Percentiles rank a stretch among this genome's conserved stretches.
Evolutionary conservation across 2,113 vertebrate genomes (phyloP).

Genomic region (Archocentrus centrarchus): DNA sequence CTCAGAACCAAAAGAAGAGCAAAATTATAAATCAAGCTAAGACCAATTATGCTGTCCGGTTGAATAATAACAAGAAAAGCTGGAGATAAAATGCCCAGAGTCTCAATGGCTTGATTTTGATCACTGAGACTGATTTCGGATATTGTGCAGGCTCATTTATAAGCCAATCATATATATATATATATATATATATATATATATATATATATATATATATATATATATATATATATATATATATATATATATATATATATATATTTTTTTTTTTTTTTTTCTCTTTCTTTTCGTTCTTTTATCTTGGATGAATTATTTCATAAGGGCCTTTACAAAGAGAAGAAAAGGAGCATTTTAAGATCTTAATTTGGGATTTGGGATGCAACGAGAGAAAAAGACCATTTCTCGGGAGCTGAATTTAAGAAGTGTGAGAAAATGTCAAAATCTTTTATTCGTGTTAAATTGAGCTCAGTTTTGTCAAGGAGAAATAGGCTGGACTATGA

Average conservation of each 20-base stretch:
- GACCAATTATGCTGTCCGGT: conserved; percentile 2
- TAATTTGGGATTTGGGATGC: not conserved
- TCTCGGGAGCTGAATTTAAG: not conserved
- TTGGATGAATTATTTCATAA: not conserved
- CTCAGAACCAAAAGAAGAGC: not conserved
- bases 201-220: too few relatives aligned
- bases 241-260: too few relatives aligned
- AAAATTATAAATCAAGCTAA: conserved; percentile 12
- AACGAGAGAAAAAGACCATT: conserved; percentile 4
- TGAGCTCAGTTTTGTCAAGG: not conserved
- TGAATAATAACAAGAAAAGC: not conserved
- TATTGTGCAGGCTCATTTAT: not conserved
- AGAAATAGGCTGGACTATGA: not conserved
- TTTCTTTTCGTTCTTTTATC: not conserved
- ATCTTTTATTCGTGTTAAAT: not conserved
- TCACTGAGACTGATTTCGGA: not conserved
- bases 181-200: too few relatives aligned
- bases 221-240: too few relatives aligned
- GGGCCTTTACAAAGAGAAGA: not conserved
- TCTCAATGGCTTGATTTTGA: not conserved
- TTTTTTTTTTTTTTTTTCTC: too few relatives aligned
- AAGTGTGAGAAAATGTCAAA: not conserved
- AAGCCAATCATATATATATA: not conserved
- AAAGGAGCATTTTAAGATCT: not conserved
- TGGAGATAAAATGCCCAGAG: not conserved